Conservation (phyloP, 1,140 invertebrate genomes). For the Drosophila bipectinata region DNA sequence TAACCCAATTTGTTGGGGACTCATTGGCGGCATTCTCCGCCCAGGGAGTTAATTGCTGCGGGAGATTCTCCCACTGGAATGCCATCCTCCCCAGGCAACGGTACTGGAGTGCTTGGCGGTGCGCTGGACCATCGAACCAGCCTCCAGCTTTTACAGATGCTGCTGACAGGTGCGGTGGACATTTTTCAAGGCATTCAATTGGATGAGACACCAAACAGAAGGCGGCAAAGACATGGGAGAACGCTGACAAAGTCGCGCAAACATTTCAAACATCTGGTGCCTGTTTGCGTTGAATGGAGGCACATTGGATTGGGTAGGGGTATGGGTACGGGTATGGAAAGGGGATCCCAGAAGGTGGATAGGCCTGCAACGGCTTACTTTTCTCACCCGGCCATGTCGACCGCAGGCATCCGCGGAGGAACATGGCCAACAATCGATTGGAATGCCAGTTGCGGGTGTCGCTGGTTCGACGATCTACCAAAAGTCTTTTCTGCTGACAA, state of each 20-base stretch:
- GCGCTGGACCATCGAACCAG: slow-evolving; percentile 7
- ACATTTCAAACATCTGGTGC: slow-evolving; percentile 72
- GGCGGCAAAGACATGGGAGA: slow-evolving; percentile 25
- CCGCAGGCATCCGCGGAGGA: slow-evolving; percentile 47
- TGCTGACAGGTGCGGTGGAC: slow-evolving; percentile 56
- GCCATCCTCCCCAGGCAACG: slow-evolving; percentile 41
- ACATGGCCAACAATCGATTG: slow-evolving; percentile 73
- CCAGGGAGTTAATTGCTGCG: slow-evolving; percentile 50
- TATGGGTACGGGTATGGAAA: not conserved
- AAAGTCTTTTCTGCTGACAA: slow-evolving; percentile 46
- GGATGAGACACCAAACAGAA: slow-evolving; percentile 30
- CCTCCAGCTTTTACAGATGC: slow-evolving; percentile 28
- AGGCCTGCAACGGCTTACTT: slow-evolving; percentile 60
- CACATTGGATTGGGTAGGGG: not conserved
- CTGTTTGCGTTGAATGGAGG: slow-evolving; percentile 46
- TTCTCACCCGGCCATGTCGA: slow-evolving; percentile 59
- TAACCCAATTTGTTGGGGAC: slow-evolving; percentile 60
- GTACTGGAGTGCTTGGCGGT: slow-evolving; percentile 39
- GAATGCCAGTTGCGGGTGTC: slow-evolving; percentile 70
- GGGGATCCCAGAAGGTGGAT: slow-evolving; percentile 1
- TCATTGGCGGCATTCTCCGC: slow-evolving; percentile 22
- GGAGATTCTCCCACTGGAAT: slow-evolving; percentile 18
- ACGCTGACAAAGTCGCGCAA: slow-evolving; percentile 67
- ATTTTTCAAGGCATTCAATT: slow-evolving; percentile 64
- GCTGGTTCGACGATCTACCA: slow-evolving; percentile 15